phyloP scores from a whole-genome alignment of 2,797 vertebrate species.

The Onychomys leucogaster region DNA sequence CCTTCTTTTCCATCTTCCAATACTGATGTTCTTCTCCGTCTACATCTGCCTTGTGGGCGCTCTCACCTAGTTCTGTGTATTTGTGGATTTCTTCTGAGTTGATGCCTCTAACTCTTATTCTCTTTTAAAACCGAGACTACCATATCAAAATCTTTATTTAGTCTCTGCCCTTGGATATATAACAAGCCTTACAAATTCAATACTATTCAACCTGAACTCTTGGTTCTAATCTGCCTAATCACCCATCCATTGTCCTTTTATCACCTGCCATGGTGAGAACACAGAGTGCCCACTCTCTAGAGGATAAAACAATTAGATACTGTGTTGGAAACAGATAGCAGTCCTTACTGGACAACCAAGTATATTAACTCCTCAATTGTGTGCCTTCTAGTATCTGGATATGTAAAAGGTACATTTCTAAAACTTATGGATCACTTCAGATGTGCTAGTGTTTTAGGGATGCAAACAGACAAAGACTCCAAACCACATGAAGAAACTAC shows the following conservation, averaged over 20 bases:
- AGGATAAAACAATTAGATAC: background rate
- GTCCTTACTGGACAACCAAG: background rate
- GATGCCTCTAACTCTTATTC: background rate
- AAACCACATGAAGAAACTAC: slow-evolving; percentile 8
- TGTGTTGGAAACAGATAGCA: no score
- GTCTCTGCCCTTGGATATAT: background rate
- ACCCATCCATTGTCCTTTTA: background rate
- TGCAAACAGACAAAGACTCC: background rate
- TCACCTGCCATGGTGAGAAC: background rate
- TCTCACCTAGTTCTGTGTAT: background rate
- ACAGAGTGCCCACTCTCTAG: background rate
- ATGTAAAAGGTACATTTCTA: background rate
- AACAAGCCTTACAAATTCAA: background rate
- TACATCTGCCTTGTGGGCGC: background rate
- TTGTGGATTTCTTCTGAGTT: background rate
- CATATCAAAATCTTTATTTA: background rate
- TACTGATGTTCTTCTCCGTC: background rate
- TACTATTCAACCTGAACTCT: background rate
- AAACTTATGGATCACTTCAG: background rate
- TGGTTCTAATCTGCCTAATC: background rate
- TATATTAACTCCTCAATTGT: background rate
- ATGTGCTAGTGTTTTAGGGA: background rate
- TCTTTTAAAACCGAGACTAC: background rate
- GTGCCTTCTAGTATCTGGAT: background rate
- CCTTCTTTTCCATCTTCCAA: background rate